Evolutionary conservation across 2,888 invertebrate species (phyloP), one percentile per base, ranked within the genome.

Genomic region (Spicauda simplicius): DNA sequence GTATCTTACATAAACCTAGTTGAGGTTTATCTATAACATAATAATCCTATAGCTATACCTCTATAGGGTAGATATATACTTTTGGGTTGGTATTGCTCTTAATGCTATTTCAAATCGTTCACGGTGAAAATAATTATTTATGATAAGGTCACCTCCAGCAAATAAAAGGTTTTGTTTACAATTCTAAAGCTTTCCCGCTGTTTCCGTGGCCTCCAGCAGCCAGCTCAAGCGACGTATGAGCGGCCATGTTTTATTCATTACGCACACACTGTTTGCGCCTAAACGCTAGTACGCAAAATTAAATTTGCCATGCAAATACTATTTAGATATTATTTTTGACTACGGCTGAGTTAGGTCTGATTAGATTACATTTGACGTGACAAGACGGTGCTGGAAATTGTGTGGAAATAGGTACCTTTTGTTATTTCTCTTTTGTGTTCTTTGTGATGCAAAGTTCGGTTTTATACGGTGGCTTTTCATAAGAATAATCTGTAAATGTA

Each of bases 201-300:
- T 8, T 53, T 53, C 12, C 41, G 30, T 78, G 78, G 86, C 85
- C 83, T 72, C 72, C 68, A 71, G 69, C 73, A 73, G 80, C 78
- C 82, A 79, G 78, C 84, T 80, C 80, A 79, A 80, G 83, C 84
- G 85, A 82, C 86, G 85, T 87, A 88, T 86, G 89, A 88, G 89
- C 81, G 78, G 78, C 79, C 80, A 91, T 91, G 88, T 90, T 85
- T 91, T 91, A 91, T 91, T 88, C 91, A 91, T 91, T 83, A 84
- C 82, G 77, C 77, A 80, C 81, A 79, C 80, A 83, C 84, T 85
- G 85, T 83, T 83, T 78, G 80, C 84, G 82, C 84, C 86, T 88
- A 88, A 90, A 86, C 86, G 87, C 82, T 85, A 86, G 85, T 86
- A 85, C 83, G 80, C 85, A 76, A 86, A 90, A 91, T 90, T 90